Percentiles rank a stretch among this genome's conserved stretches.
Evolutionary conservation across 2,113 vertebrate species (phyloP).

Genomic region (Cisticola juncidis): DNA sequence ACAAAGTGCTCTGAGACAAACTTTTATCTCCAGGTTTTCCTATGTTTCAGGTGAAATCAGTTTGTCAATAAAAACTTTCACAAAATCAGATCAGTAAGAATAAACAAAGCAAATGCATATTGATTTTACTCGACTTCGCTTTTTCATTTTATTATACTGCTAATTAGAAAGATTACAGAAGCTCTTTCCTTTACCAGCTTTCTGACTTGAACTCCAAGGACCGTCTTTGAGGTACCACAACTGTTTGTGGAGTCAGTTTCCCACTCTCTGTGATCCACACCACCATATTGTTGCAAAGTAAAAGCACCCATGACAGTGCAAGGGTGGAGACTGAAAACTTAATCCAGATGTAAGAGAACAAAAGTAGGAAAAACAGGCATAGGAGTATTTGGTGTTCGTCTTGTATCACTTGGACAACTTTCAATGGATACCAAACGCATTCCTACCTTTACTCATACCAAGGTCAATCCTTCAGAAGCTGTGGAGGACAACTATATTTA

Average conservation of each 20-base stretch:
- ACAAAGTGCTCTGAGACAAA: neutral
- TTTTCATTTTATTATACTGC: neutral
- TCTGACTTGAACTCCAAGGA: neutral
- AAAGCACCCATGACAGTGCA: neutral
- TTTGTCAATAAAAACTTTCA: neutral
- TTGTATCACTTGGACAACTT: neutral
- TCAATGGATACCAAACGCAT: neutral
- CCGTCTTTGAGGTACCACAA: neutral
- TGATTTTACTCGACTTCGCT: neutral
- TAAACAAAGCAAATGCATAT: neutral
- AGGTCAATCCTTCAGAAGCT: neutral
- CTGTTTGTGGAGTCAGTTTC: neutral
- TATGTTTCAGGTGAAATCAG: neutral
- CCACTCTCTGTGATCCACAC: neutral
- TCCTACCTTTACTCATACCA: neutral
- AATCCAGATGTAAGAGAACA: neutral
- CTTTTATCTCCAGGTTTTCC: neutral
- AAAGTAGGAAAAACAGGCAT: neutral
- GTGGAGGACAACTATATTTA: neutral
- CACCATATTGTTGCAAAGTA: fast-evolving
- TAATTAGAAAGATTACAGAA: neutral
- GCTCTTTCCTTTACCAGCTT: neutral
- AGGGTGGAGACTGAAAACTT: neutral
- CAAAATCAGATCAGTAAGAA: neutral
- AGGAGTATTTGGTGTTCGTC: neutral